Conservation (phyloP, 2,888 invertebrate species). For the Drosophila nr. perissopoda region DNA sequence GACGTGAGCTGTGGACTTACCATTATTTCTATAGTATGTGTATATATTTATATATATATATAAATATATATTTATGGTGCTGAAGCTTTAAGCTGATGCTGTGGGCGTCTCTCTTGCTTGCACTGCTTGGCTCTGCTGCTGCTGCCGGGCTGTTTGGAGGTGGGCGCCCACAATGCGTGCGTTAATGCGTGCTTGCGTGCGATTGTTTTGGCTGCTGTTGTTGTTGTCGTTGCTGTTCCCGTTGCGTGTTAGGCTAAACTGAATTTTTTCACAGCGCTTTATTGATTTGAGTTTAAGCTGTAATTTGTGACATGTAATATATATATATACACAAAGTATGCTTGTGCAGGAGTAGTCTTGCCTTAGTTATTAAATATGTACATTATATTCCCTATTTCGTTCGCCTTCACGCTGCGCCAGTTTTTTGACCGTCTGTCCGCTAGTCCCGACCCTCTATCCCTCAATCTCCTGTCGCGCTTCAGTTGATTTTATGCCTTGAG, state of each 20-base stretch:
- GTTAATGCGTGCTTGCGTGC: conserved; percentile 27
- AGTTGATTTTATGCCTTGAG: conserved; percentile 46
- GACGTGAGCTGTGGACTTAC: conserved; percentile 57
- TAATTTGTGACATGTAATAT: not conserved
- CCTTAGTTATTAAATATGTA: conserved; percentile 25
- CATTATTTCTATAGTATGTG: conserved; percentile 41
- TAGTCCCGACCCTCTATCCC: conserved; percentile 29
- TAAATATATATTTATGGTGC: conserved; percentile 16
- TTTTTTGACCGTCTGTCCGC: conserved; percentile 14
- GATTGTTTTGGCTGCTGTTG: conserved; percentile 41
- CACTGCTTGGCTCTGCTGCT: conserved; percentile 16
- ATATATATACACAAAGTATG: not conserved
- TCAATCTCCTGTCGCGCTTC: conserved; percentile 56
- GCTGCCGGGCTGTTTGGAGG: conserved; percentile 15
- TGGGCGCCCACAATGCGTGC: conserved; percentile 41
- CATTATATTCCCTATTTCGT: conserved; percentile 39
- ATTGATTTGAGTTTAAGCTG: conserved; percentile 47
- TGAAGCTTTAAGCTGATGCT: conserved; percentile 26
- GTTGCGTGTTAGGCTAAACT: conserved; percentile 49
- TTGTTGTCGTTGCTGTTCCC: conserved; percentile 9
- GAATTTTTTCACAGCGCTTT: conserved; percentile 16
- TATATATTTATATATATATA: conserved; percentile 6
- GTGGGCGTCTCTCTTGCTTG: conserved; percentile 25
- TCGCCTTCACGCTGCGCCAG: conserved; percentile 53
- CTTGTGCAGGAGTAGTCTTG: conserved; percentile 17